phyloP scores from a whole-genome alignment of 2,797 vertebrate species.

The Vireo griseus region DNA sequence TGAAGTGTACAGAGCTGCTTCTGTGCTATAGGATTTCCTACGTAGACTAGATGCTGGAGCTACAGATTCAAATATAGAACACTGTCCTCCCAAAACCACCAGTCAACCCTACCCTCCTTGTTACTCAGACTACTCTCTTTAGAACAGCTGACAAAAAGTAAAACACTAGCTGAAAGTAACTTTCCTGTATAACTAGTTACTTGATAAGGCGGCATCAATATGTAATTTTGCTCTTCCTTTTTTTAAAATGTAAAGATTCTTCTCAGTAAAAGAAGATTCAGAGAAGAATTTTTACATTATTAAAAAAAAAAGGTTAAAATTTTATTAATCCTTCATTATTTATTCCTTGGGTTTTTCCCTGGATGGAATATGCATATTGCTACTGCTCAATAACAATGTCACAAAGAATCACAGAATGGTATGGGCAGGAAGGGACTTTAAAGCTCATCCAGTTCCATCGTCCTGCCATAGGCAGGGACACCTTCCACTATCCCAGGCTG shows the following conservation, averaged over 20 bases:
- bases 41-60: neutral
- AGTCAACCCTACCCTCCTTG: neutral
- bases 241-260: neutral
- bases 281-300: neutral
- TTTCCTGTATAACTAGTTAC: neutral
- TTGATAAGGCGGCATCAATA: neutral
- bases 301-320: neutral
- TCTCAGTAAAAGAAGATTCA: neutral
- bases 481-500: neutral
- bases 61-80: neutral
- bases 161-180: neutral
- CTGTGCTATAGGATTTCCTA: neutral
- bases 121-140: neutral
- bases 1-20: neutral
- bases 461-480: neutral
- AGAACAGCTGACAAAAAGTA: neutral
- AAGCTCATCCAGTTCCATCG: neutral
- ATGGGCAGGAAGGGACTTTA: neutral
- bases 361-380: neutral
- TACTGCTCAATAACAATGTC: neutral
- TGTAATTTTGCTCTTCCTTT: rapidly evolving
- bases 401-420: neutral
- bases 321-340: neutral
- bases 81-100: neutral
- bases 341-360: neutral